phyloP scores from a whole-genome alignment of 2,888 invertebrate species.

The Pocota personata region DNA sequence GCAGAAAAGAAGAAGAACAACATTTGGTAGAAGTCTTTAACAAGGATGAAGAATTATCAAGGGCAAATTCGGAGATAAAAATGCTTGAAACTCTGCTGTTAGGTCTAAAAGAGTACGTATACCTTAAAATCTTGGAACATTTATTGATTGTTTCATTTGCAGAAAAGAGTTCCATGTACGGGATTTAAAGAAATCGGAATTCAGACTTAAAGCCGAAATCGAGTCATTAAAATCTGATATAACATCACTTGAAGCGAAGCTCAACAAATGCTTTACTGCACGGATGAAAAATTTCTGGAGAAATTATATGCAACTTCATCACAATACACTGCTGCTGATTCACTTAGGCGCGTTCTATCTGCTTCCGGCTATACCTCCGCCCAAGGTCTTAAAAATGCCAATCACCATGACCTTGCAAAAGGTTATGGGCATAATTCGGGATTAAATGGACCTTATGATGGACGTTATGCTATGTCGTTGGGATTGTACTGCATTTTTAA shows the following conservation, averaged over 20 bases:
- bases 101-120: slow-evolving; percentile 72
- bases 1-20: slow-evolving; percentile 67
- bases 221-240: slow-evolving; percentile 60
- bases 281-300: slow-evolving; percentile 77
- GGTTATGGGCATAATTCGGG: slow-evolving; percentile 35
- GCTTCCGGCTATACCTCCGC: slow-evolving; percentile 78
- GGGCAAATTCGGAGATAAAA: slow-evolving; percentile 65
- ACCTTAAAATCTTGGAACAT: background rate
- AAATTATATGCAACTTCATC: slow-evolving; percentile 76
- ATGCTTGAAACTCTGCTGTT: slow-evolving; percentile 63
- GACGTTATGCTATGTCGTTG: background rate
- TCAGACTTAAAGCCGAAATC: slow-evolving; percentile 75
- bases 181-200: slow-evolving; percentile 46
- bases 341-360: slow-evolving; percentile 78
- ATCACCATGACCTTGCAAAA: slow-evolving; percentile 20
- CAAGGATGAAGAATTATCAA: slow-evolving; percentile 40
- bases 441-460: background rate
- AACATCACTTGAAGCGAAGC: slow-evolving; percentile 74
- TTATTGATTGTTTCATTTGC: too few relatives aligned
- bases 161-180: slow-evolving; percentile 75
- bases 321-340: slow-evolving; percentile 76
- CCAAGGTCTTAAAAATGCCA: slow-evolving; percentile 64
- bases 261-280: slow-evolving; percentile 77
- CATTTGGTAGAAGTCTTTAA: slow-evolving; percentile 18
- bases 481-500: background rate